Evolutionary conservation across 2,888 invertebrate species (phyloP).

Genomic region (Cotesia congregata): DNA sequence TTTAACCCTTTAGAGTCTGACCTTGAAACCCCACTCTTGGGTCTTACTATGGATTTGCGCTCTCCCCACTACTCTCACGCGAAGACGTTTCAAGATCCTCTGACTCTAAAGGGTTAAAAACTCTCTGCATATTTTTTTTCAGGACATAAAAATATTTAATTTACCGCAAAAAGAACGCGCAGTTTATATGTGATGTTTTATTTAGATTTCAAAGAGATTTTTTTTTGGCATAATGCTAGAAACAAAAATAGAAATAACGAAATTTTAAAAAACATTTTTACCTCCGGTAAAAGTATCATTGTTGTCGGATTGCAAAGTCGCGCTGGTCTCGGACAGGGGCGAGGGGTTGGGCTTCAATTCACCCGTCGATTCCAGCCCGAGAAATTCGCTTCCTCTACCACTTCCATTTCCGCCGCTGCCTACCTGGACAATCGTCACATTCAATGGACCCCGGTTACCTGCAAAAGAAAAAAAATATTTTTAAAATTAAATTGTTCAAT

Average conservation of each 20-base stretch:
- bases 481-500: neutral
- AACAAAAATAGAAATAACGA: neutral
- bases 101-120: too few relatives aligned
- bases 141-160: neutral
- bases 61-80: too few relatives aligned
- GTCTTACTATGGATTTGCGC: too few relatives aligned
- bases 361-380: constrained; percentile 62
- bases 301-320: constrained; percentile 64
- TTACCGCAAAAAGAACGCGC: neutral
- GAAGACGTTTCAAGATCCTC: too few relatives aligned
- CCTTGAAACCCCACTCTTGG: too few relatives aligned
- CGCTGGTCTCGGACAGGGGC: constrained; percentile 64
- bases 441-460: constrained; percentile 68
- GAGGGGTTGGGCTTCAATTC: constrained; percentile 64
- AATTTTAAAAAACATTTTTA: constrained; percentile 32
- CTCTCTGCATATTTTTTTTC: neutral
- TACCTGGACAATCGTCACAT: constrained; percentile 66
- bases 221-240: neutral
- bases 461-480: constrained; percentile 35
- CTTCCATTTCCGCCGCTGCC: constrained; percentile 59
- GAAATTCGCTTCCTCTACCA: constrained; percentile 59
- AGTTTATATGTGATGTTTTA: neutral
- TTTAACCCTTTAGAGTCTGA: too few relatives aligned
- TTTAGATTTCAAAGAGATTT: neutral
- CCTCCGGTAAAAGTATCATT: constrained; percentile 63